A percentile compares a stretch with the other conserved stretches of the same genome.
phyloP scores from a whole-genome alignment of 2,113 vertebrate genomes.

The Tiliqua scincoides region DNA sequence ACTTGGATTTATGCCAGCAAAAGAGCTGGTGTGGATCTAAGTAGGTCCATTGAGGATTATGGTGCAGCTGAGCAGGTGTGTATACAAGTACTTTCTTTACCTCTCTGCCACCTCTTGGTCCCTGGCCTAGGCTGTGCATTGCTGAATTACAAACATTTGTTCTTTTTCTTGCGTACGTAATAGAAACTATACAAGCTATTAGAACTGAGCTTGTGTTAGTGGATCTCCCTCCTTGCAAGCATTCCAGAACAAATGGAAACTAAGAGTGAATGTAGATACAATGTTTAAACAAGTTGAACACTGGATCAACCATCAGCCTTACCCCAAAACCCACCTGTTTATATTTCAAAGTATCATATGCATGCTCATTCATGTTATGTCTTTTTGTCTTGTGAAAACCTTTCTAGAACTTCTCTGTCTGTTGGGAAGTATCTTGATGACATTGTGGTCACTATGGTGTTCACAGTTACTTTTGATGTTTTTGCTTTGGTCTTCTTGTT shows the following conservation, averaged over 20 bases:
- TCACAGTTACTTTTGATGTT: too few relatives aligned
- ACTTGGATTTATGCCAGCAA: too few relatives aligned
- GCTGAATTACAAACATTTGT: not conserved
- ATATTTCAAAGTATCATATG: not conserved
- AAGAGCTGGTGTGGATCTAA: too few relatives aligned
- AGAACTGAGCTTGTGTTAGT: not conserved
- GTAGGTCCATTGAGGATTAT: too few relatives aligned
- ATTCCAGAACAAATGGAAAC: not conserved
- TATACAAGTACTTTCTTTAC: too few relatives aligned
- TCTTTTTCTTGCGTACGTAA: not conserved
- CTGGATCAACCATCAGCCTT: not conserved
- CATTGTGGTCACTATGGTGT: too few relatives aligned
- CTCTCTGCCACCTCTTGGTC: too few relatives aligned
- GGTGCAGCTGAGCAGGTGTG: too few relatives aligned
- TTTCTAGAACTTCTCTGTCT: too few relatives aligned
- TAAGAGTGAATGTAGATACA: not conserved
- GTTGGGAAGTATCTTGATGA: not conserved
- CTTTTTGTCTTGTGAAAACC: not conserved
- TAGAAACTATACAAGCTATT: not conserved
- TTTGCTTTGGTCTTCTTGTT: too few relatives aligned
- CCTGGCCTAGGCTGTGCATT: too few relatives aligned
- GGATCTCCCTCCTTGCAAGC: not conserved
- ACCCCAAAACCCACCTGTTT: not conserved
- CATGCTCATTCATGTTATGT: not conserved
- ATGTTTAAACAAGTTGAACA: not conserved